Percentiles rank a stretch among this genome's conserved stretches.
These are phyloP conservation scores for Pangasius krempfi DNA, from an alignment of 2,797 vertebrate genomes.

Conservation along the genomic window DNA sequence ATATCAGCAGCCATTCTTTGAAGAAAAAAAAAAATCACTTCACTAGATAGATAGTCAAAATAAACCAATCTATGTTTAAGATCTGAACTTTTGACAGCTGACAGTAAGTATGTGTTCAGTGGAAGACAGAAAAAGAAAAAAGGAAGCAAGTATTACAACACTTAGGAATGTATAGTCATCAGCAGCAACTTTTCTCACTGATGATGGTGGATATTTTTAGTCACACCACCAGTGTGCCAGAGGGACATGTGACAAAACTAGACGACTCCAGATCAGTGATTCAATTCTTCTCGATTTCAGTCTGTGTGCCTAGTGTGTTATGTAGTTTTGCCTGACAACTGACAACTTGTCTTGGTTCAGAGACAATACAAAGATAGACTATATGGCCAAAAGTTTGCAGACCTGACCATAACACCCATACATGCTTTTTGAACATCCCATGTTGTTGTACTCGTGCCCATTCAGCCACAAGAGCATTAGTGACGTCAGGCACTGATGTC, in stretches of 20 bases:
- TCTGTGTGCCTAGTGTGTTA: not conserved
- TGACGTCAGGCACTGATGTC: not conserved
- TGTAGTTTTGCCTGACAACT: not conserved
- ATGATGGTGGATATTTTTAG: not conserved
- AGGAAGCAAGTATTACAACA: conserved; percentile 9
- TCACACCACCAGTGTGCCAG: not conserved
- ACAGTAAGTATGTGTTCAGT: not conserved
- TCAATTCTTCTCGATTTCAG: not conserved
- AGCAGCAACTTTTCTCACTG: not conserved
- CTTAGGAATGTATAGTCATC: not conserved
- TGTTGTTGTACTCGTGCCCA: not conserved
- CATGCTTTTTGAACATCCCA: not conserved
- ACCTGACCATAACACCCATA: not conserved
- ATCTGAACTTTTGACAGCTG: not conserved
- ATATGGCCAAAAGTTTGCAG: not conserved
- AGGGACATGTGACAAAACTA: not conserved
- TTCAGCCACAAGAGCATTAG: not conserved
- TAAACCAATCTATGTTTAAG: not conserved
- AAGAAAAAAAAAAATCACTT: not conserved
- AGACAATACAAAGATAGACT: not conserved
- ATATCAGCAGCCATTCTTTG: not conserved
- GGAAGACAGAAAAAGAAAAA: conserved; percentile 1
- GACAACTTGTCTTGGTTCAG: not conserved
- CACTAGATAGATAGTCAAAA: no score
- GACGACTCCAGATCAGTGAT: not conserved